A percentile compares a stretch with the other conserved stretches of the same genome.
Evolutionary conservation across 2,113 vertebrate species (phyloP).

Genomic region (Salvelinus alpinus): DNA sequence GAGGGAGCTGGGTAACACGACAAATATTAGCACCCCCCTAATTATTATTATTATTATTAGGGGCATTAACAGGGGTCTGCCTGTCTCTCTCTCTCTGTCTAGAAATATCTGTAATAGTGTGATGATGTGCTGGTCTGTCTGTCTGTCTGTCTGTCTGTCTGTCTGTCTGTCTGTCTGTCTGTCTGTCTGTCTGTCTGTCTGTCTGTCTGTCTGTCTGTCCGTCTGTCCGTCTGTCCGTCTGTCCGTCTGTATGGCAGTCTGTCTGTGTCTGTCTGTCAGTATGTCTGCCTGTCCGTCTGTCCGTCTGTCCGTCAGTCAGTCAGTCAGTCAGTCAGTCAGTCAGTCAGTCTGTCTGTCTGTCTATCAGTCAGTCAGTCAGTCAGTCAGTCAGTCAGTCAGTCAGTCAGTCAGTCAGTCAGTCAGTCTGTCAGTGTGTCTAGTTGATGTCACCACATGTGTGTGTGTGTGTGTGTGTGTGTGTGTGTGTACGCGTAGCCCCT

Average conservation of each 20-base stretch:
- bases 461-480: no score
- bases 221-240: constrained; percentile 19
- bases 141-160: constrained; percentile 36
- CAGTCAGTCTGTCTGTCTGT: constrained; percentile 3
- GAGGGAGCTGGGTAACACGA: no score
- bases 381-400: constrained; percentile 31
- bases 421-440: constrained; percentile 11
- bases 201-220: constrained; percentile 42
- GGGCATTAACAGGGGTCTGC: no score
- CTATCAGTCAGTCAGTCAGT: constrained; percentile 53
- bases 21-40: no score
- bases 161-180: background rate
- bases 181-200: background rate
- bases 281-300: constrained; percentile 44
- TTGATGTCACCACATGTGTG: constrained; percentile 62
- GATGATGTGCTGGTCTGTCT: background rate
- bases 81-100: background rate
- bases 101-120: background rate
- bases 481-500: no score
- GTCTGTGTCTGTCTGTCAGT: no score
- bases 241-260: constrained; percentile 11
- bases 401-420: background rate
- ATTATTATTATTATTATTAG: no score
- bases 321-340: background rate
- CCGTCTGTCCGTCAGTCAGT: constrained; percentile 46